These are phyloP conservation scores for Cydia strobilella DNA, from an alignment of 1,140 invertebrate genomes.

Conservation along the genomic window DNA sequence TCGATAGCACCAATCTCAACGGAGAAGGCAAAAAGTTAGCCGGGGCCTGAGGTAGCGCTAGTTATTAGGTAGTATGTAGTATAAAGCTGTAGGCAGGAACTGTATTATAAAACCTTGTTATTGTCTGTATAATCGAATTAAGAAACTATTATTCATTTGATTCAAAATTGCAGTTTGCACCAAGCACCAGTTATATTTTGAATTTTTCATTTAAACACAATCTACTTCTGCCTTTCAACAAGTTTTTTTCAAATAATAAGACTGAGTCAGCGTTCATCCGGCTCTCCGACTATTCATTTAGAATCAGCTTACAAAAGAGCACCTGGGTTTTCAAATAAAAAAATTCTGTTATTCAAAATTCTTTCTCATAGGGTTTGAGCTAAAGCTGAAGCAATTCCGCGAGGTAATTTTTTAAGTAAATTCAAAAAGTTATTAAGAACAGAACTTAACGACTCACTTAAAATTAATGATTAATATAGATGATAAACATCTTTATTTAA, in stretches of 20 bases:
- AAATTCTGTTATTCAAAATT: background rate
- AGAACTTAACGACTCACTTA: background rate
- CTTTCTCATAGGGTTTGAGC: background rate
- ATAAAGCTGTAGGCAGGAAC: too few relatives aligned
- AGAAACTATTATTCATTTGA: too few relatives aligned
- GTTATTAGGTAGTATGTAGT: too few relatives aligned
- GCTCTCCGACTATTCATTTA: background rate
- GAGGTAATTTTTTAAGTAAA: background rate
- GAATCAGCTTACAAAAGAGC: slow-evolving; percentile 16
- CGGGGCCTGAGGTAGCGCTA: too few relatives aligned
- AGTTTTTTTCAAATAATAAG: background rate
- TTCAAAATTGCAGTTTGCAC: too few relatives aligned
- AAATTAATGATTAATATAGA: background rate
- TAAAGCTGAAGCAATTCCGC: background rate
- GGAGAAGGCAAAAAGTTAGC: too few relatives aligned
- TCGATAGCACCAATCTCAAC: too few relatives aligned
- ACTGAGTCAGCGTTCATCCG: background rate
- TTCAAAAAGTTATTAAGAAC: background rate
- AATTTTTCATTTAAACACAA: too few relatives aligned
- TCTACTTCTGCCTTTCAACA: background rate
- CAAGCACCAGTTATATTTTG: too few relatives aligned
- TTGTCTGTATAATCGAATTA: too few relatives aligned
- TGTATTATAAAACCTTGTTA: too few relatives aligned
- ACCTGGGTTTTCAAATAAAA: background rate
- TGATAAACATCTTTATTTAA: background rate